Base-by-base conservation (phyloP, 2,113 vertebrate species). In the Chamaetylas fuelleborni region DNA sequence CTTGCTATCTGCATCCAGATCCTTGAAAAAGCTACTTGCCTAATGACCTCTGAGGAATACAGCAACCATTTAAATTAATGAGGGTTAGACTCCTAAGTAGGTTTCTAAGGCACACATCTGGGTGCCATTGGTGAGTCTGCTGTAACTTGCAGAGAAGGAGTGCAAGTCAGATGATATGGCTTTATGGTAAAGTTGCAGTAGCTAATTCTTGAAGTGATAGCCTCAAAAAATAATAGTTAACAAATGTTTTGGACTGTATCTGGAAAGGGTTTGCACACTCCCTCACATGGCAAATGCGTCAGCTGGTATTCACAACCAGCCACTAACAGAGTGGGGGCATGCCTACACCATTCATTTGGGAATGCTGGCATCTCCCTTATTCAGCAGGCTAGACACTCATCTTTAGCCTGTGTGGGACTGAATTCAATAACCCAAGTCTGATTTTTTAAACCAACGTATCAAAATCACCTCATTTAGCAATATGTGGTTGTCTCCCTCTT, bases 401-500 rank as follows among this genome's bases (percentile, higher is more conserved):
- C 74, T 76, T 73, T 42, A 83, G 50, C n/a, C 31, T 72, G 6
- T 34, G 45, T 36, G 47, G 54, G 67, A 36, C 38, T 61, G 45
- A 69, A 54, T 81, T 96, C 65, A 86, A 62, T 73, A 83, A 92
- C 8, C 14, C 19, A 66, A 78, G 38, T 67, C 77, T 14, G 76
- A 42, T 50, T 84, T 79, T 71, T 81, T 48, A 71, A 94, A 71
- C 61, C 1, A 0, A 81, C 6, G 3, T 81, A 86, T 85, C 81
- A 89, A 85, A 84, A 91, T 84, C 81, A 94, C 81, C 20, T 95
- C 25, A 89, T 89, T 91, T 81, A 91, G 43, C 73, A 87, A 28
- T 34, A 91, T 70, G 42, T 54, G 43, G 18, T 81, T 26, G 69
- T 74, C 84, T 91, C 51, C 33, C 33, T 86, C 62, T 36, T 71